A percentile compares a stretch with the other conserved stretches of the same genome.
Evolutionary conservation across 1,140 invertebrate species (phyloP).

Genomic region (Uloborus diversus): DNA sequence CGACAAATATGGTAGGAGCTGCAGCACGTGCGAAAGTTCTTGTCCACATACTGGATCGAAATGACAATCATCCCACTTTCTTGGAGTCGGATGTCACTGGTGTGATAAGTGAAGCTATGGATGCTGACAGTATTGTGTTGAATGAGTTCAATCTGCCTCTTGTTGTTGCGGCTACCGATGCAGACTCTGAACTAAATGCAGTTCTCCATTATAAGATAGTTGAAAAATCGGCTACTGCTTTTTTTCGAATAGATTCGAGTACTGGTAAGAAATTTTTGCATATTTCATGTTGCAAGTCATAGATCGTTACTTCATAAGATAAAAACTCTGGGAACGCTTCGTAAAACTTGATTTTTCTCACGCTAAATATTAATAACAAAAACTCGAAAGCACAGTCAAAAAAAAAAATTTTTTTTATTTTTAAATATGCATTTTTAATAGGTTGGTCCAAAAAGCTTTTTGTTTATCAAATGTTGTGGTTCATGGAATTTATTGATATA

Average conservation of each 20-base stretch:
- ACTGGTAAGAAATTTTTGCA: slow-evolving; percentile 67
- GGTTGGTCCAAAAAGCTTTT: too few species aligned
- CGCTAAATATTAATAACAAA: too few species aligned
- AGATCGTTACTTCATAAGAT: background rate
- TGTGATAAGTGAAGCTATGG: slow-evolving; percentile 76
- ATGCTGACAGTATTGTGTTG: slow-evolving; percentile 76
- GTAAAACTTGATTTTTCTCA: background rate
- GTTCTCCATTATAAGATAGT: slow-evolving; percentile 85
- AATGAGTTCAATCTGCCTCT: slow-evolving; percentile 70
- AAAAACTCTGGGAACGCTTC: background rate
- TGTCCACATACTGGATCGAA: slow-evolving; percentile 68
- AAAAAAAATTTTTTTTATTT: background rate
- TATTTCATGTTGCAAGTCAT: background rate
- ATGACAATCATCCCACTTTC: slow-evolving; percentile 88
- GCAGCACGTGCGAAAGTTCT: slow-evolving; percentile 62
- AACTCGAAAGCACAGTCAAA: too few species aligned
- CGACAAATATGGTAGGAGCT: slow-evolving; percentile 81
- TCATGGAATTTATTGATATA: too few species aligned
- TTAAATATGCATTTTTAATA: background rate
- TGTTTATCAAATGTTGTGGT: too few species aligned
- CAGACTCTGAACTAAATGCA: slow-evolving; percentile 83
- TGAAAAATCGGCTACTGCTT: slow-evolving; percentile 75
- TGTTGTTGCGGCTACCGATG: slow-evolving; percentile 80
- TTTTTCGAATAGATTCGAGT: slow-evolving; percentile 86
- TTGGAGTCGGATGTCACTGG: slow-evolving; percentile 74